phyloP scores from a whole-genome alignment of 2,113 vertebrate species.

The Sceloporus undulatus region DNA sequence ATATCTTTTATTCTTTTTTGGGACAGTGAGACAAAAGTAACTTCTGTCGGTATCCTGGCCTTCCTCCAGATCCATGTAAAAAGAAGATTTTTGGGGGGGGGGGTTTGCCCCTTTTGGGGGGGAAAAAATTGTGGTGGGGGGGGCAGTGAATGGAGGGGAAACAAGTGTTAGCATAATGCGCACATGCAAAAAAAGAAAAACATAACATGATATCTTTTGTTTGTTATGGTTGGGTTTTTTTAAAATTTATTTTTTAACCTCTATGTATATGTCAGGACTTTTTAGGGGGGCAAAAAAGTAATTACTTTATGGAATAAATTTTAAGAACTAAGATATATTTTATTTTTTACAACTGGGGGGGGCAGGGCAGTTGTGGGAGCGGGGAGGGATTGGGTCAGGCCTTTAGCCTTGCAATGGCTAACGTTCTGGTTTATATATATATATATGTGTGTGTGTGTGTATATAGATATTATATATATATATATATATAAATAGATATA shows the following conservation, averaged over 20 bases:
- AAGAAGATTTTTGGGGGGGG: neutral
- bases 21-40: too few relatives aligned
- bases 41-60: constrained; percentile 31
- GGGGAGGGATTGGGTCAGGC: constrained; percentile 66
- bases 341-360: constrained; percentile 95
- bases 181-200: neutral
- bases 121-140: too few relatives aligned
- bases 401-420: constrained; percentile 91
- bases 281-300: constrained; percentile 86
- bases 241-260: constrained; percentile 85
- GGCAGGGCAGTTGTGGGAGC: neutral
- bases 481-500: constrained; percentile 68
- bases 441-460: neutral
- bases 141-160: neutral
- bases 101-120: neutral
- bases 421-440: constrained; percentile 83
- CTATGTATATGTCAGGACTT: constrained; percentile 94
- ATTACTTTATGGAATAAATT: constrained; percentile 90
- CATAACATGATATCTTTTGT: constrained; percentile 40
- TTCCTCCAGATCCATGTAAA: constrained; percentile 56
- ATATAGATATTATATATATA: neutral
- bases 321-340: constrained; percentile 92
- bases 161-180: neutral
- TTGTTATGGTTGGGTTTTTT: constrained; percentile 58
- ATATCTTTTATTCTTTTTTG: too few relatives aligned